These are phyloP conservation scores for Chlorospingus semifuscus DNA, from an alignment of 2,797 vertebrate genomes.

Conservation along the genomic window DNA sequence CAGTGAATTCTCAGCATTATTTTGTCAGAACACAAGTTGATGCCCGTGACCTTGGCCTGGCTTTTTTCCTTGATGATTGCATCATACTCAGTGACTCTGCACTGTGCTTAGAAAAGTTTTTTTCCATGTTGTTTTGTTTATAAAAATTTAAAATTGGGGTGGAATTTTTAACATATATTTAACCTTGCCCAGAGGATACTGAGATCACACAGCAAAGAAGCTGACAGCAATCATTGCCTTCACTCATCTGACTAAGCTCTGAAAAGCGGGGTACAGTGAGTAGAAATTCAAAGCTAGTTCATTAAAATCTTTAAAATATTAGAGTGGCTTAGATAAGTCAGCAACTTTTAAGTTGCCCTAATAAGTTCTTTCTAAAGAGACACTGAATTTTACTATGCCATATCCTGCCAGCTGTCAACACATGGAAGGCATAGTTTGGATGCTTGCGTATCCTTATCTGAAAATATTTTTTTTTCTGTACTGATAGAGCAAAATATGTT, in stretches of 20 bases:
- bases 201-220: neutral
- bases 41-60: neutral
- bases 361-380: neutral
- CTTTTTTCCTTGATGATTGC: neutral
- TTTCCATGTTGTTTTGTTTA: neutral
- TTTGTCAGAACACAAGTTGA: neutral
- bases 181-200: neutral
- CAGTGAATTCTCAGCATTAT: neutral
- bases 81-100: neutral
- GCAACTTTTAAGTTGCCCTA: neutral
- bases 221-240: neutral
- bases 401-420: neutral
- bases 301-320: neutral
- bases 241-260: neutral
- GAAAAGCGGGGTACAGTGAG: neutral
- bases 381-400: neutral
- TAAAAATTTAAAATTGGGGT: neutral
- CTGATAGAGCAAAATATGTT: neutral
- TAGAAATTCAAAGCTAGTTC: neutral
- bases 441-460: neutral
- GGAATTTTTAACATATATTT: neutral
- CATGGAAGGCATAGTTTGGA: neutral
- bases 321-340: neutral
- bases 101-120: neutral
- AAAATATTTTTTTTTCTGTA: conserved; percentile 16